These are phyloP conservation scores for Nibea coibor DNA, from an alignment of 2,113 vertebrate species.

Conservation along the genomic window DNA sequence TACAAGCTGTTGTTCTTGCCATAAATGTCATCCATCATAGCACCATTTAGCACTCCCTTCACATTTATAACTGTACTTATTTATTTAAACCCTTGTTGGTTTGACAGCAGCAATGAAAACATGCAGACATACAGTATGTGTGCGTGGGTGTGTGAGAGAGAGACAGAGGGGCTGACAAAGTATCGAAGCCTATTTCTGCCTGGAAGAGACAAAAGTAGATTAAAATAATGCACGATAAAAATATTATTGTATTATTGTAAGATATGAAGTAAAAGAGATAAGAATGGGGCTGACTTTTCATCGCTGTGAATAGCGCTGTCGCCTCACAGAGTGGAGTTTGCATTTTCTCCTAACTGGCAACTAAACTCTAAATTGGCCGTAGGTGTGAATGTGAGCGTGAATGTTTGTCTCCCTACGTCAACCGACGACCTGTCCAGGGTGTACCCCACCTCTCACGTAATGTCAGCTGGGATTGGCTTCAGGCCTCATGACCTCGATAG, in stretches of 20 bases:
- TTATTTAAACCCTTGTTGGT: slow-evolving; percentile 40
- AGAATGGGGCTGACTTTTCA: background rate
- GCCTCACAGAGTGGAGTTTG: too few relatives aligned
- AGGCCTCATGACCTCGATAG: too few relatives aligned
- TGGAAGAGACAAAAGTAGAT: background rate
- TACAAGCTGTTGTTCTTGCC: slow-evolving; percentile 56
- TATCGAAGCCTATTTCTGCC: background rate
- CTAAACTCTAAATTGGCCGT: too few relatives aligned
- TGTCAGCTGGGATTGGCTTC: too few relatives aligned
- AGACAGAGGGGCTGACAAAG: background rate
- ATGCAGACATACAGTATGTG: background rate
- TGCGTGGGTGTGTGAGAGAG: slow-evolving; percentile 16
- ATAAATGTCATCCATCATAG: slow-evolving; percentile 56
- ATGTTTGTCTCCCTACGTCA: too few relatives aligned
- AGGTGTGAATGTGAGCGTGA: too few relatives aligned
- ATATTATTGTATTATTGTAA: background rate
- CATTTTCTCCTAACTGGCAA: too few relatives aligned
- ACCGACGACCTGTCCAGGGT: too few relatives aligned
- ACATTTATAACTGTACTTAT: slow-evolving; percentile 57
- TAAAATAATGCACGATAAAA: background rate
- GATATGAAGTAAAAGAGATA: background rate
- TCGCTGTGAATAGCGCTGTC: too few relatives aligned
- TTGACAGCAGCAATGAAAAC: slow-evolving; percentile 44
- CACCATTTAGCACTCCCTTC: slow-evolving; percentile 50
- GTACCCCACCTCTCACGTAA: too few relatives aligned